A percentile compares a stretch with the other conserved stretches of the same genome.
These are phyloP conservation scores for Potamilus streckersoni DNA, from an alignment of 1,140 invertebrate species.

Conservation along the genomic window DNA sequence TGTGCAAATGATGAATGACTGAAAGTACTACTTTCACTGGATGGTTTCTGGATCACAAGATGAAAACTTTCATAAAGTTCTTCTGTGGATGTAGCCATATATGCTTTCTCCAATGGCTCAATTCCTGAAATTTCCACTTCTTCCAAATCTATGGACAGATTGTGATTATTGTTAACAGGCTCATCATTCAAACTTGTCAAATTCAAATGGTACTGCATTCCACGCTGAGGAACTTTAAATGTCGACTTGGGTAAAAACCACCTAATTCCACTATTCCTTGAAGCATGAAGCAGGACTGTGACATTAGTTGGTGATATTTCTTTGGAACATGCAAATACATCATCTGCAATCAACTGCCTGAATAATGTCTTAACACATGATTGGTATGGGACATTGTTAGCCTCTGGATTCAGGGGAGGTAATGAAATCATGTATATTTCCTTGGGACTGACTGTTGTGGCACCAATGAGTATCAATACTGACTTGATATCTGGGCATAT, in stretches of 20 bases:
- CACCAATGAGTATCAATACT: slow-evolving; percentile 48
- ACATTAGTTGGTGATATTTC: slow-evolving; percentile 43
- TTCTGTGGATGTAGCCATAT: slow-evolving; percentile 12
- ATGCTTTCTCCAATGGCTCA: slow-evolving; percentile 42
- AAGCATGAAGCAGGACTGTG: slow-evolving; percentile 42
- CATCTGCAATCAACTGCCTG: slow-evolving; percentile 47
- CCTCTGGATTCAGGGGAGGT: slow-evolving; percentile 51
- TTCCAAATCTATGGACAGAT: slow-evolving; percentile 40
- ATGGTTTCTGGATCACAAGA: background rate
- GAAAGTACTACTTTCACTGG: background rate
- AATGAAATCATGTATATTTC: slow-evolving; percentile 53
- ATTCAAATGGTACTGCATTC: slow-evolving; percentile 38
- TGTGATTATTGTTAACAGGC: slow-evolving; percentile 6
- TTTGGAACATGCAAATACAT: slow-evolving; percentile 39
- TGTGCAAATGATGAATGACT: background rate
- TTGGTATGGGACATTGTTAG: slow-evolving; percentile 40
- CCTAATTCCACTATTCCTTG: slow-evolving; percentile 33
- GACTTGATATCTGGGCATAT: slow-evolving; percentile 51
- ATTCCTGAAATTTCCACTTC: slow-evolving; percentile 53
- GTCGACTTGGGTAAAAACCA: slow-evolving; percentile 51
- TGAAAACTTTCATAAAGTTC: background rate
- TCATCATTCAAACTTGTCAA: slow-evolving; percentile 25
- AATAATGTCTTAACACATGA: slow-evolving; percentile 46
- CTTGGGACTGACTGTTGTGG: slow-evolving; percentile 54
- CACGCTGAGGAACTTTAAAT: slow-evolving; percentile 41